Percentiles rank a stretch among this genome's conserved stretches.
Conservation (phyloP, 2,888 invertebrate genomes). For the Nycteola revayana region DNA sequence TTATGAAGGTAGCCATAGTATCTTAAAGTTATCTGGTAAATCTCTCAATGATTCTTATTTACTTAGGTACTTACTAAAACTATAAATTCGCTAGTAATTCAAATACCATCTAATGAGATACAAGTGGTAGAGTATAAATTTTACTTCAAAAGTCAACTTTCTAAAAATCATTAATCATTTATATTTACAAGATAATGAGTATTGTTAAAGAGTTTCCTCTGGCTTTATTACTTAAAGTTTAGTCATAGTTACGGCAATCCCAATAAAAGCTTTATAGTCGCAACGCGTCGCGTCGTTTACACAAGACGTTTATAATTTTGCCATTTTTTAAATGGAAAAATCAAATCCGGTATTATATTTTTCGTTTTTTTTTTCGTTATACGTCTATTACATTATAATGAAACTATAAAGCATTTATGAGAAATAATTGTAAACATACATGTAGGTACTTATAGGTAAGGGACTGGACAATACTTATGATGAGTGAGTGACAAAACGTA, state of each 20-base stretch:
- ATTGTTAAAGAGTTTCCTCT: slow-evolving; percentile 60
- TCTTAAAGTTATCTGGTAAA: slow-evolving; percentile 79
- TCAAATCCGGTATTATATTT: no score
- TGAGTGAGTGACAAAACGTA: slow-evolving; percentile 1
- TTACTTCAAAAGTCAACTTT: slow-evolving; percentile 64
- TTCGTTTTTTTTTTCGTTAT: no score
- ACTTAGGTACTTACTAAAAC: slow-evolving; percentile 60
- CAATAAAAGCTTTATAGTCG: slow-evolving; percentile 20
- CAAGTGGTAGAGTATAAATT: slow-evolving; percentile 76
- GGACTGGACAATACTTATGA: slow-evolving; percentile 4
- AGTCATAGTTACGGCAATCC: slow-evolving; percentile 27
- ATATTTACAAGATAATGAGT: slow-evolving; percentile 78
- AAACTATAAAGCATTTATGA: slow-evolving; percentile 23
- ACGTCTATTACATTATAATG: no score
- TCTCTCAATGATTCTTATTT: slow-evolving; percentile 74
- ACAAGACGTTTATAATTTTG: no score
- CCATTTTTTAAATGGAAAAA: no score
- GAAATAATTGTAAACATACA: slow-evolving; percentile 17
- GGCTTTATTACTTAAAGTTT: slow-evolving; percentile 46
- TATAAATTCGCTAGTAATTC: slow-evolving; percentile 80
- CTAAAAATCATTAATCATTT: slow-evolving; percentile 48
- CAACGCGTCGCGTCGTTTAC: no score
- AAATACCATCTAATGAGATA: slow-evolving; percentile 81
- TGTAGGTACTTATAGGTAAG: slow-evolving; percentile 25
- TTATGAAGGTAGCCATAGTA: slow-evolving; percentile 73